phyloP scores from a whole-genome alignment of 2,797 vertebrate species.

The Bradypodion pumilum region DNA sequence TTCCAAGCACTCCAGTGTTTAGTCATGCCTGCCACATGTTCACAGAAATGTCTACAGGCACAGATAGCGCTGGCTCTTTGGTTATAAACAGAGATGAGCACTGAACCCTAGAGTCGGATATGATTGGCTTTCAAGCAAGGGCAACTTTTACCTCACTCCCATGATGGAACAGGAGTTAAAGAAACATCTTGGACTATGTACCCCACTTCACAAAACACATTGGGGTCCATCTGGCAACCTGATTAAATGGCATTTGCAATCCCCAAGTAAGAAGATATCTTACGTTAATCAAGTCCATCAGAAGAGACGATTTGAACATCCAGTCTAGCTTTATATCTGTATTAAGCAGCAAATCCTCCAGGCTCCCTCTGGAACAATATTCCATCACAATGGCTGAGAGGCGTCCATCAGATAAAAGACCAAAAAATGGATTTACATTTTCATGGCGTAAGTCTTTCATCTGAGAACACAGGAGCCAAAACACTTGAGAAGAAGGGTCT shows the following conservation, averaged over 20 bases:
- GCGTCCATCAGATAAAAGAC: conserved; percentile 88
- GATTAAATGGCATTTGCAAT: not conserved
- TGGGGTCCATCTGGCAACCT: too few species aligned
- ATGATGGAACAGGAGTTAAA: not conserved
- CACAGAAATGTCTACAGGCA: too few species aligned
- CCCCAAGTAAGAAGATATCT: conserved; percentile 30
- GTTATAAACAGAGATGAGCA: too few species aligned
- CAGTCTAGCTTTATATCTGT: conserved; percentile 90
- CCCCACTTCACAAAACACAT: not conserved
- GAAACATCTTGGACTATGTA: not conserved
- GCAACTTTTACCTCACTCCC: not conserved
- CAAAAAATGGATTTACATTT: conserved; percentile 89
- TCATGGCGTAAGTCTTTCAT: conserved; percentile 91
- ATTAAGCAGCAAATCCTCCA: conserved; percentile 88
- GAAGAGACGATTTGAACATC: conserved; percentile 93
- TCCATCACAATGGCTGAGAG: conserved; percentile 89
- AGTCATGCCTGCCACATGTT: too few species aligned
- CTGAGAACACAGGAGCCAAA: conserved; percentile 69
- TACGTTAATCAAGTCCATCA: conserved; percentile 92
- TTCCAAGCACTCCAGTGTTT: too few species aligned
- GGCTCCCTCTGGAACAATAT: conserved; percentile 88
- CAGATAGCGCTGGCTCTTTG: too few species aligned
- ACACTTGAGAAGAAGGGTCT: not conserved
- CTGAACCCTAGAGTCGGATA: too few species aligned
- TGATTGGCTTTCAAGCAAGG: too few species aligned